A percentile compares a stretch with the other conserved stretches of the same genome.
Evolutionary conservation across 2,797 vertebrate species (phyloP).

Genomic region (Bradypodion pumilum): DNA sequence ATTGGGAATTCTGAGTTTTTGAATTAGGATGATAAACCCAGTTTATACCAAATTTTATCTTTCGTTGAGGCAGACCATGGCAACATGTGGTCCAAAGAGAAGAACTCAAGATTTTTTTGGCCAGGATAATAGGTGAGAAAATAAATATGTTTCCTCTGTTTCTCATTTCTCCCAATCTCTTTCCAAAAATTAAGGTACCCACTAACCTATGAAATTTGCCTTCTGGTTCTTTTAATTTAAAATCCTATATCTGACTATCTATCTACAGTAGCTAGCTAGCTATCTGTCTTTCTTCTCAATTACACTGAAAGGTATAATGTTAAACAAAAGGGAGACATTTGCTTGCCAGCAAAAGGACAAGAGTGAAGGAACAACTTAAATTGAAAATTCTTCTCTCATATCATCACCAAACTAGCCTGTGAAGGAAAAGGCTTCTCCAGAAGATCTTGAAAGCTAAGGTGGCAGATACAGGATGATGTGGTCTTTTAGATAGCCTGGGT

Average conservation of each 20-base stretch:
- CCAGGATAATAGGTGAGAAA: not conserved
- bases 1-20: constrained; percentile 13
- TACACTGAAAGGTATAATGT: too few relatives aligned
- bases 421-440: too few relatives aligned
- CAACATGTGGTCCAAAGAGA: not conserved
- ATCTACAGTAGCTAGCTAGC: too few relatives aligned
- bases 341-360: too few relatives aligned
- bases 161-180: not conserved
- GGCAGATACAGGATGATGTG: too few relatives aligned
- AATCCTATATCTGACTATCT: not conserved
- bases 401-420: too few relatives aligned
- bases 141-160: not conserved
- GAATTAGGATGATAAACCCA: constrained; percentile 1
- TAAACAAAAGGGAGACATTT: too few relatives aligned
- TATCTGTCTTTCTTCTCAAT: too few relatives aligned
- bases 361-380: too few relatives aligned
- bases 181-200: not conserved
- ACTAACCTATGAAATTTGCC: not conserved
- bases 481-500: too few relatives aligned
- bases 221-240: not conserved
- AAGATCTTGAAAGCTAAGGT: too few relatives aligned
- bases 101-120: not conserved
- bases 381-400: too few relatives aligned
- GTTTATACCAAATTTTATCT: constrained; percentile 1
- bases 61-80: not conserved